phyloP scores from a whole-genome alignment of 2,888 invertebrate genomes.

The Caenorhabditis sp. region DNA sequence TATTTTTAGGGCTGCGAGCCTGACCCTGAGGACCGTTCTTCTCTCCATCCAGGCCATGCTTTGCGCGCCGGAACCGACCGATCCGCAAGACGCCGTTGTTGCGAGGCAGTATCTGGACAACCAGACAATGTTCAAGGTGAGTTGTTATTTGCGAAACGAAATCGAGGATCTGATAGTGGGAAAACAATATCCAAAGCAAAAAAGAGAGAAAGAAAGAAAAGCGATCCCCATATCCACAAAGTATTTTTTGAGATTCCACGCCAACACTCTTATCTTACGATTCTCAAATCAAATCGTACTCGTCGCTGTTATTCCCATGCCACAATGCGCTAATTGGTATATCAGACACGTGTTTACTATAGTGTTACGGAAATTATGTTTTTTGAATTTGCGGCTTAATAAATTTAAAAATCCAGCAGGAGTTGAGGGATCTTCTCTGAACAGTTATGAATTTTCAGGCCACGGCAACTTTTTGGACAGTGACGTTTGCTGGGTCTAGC shows the following conservation, averaged over 20 bases:
- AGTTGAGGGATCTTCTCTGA: neutral
- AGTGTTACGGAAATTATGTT: neutral
- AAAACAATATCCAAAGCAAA: too few relatives aligned
- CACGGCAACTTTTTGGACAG: conserved; percentile 97
- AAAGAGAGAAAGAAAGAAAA: too few relatives aligned
- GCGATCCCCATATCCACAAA: too few relatives aligned
- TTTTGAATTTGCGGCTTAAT: neutral
- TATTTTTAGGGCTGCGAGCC: conserved; percentile 92
- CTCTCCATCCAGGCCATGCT: conserved; percentile 96
- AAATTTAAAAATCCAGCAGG: neutral
- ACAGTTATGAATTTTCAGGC: conserved; percentile 82
- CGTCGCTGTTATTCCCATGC: conserved; percentile 20
- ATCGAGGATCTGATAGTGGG: too few relatives aligned
- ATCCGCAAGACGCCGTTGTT: conserved; percentile 91
- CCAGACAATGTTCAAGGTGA: conserved; percentile 89
- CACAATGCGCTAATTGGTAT: neutral
- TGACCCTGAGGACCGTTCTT: conserved; percentile 96
- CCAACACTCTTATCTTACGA: too few relatives aligned
- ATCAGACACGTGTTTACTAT: neutral
- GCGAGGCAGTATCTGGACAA: conserved; percentile 96
- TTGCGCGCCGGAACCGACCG: conserved; percentile 85
- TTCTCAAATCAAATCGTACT: too few relatives aligned
- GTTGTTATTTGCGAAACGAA: too few relatives aligned
- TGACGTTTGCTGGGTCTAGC: conserved; percentile 93
- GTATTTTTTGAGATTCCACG: too few relatives aligned